Evolutionary conservation across 2,888 invertebrate genomes (phyloP).

Genomic region (Chelonus formosanus): DNA sequence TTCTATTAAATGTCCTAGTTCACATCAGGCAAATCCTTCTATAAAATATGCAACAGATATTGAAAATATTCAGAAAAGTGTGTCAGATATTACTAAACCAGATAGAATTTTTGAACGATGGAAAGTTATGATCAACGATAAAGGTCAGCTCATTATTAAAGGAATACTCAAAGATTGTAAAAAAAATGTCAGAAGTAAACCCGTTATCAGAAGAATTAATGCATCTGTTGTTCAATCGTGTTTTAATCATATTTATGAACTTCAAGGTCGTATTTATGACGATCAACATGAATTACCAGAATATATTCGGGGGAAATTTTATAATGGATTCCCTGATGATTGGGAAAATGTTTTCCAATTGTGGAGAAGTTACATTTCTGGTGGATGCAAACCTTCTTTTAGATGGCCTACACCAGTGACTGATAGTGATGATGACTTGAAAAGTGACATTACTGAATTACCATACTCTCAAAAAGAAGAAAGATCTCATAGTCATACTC

Average conservation of each 20-base stretch:
- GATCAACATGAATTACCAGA: conserved; percentile 52
- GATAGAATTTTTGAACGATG: conserved; percentile 49
- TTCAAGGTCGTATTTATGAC: conserved; percentile 54
- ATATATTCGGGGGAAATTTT: conserved; percentile 57
- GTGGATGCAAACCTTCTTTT: conserved; percentile 48
- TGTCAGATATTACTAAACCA: conserved; percentile 1
- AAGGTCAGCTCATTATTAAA: conserved; percentile 51
- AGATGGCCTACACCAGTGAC: conserved; percentile 58
- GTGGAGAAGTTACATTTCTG: conserved; percentile 51
- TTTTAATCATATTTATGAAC: conserved; percentile 49
- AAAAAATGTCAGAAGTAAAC: conserved; percentile 53
- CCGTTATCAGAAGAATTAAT: conserved; percentile 49
- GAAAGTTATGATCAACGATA: conserved; percentile 51
- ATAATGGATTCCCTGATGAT: conserved; percentile 61
- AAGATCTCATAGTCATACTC: not conserved
- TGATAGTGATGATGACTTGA: conserved; percentile 58
- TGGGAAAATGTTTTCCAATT: conserved; percentile 58
- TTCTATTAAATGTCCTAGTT: conserved; percentile 25
- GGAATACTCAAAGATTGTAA: conserved; percentile 51
- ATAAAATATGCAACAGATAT: no score
- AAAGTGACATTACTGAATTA: conserved; percentile 51
- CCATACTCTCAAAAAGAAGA: not conserved
- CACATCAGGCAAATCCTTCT: no score
- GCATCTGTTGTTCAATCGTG: conserved; percentile 48
- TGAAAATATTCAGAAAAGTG: no score